Evolutionary conservation across 2,888 invertebrate species (phyloP).

Genomic region (Ditula angustiorana): DNA sequence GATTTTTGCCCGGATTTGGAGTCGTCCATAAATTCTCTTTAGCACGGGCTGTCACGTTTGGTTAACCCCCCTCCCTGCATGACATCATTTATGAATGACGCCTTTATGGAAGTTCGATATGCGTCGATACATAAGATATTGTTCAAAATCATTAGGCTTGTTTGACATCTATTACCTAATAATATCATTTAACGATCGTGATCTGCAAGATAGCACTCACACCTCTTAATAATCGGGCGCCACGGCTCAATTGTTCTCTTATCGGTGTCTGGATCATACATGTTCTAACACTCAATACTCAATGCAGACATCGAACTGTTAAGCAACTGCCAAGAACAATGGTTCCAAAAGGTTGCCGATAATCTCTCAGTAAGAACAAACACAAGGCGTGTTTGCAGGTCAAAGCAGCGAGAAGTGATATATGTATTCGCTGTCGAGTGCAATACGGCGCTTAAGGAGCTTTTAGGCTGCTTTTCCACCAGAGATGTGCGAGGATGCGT

Average conservation of each 20-base stretch:
- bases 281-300: conserved; percentile 51
- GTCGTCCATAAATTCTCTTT: no score
- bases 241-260: conserved; percentile 51
- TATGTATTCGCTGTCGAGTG: background rate
- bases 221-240: conserved; percentile 17
- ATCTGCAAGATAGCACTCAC: background rate
- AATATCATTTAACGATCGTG: conserved; percentile 4
- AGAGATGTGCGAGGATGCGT: no score
- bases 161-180: background rate
- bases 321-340: conserved; percentile 44
- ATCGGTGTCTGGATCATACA: conserved; percentile 55
- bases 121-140: background rate
- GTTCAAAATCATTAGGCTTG: background rate
- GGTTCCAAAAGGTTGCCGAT: conserved; percentile 22
- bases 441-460: background rate
- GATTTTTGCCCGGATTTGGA: no score
- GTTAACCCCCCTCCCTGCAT: no score
- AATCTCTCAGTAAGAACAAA: conserved; percentile 17
- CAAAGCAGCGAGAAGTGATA: no score
- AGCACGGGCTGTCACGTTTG: no score
- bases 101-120: no score
- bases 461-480: no score
- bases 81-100: no score
- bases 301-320: conserved; percentile 47
- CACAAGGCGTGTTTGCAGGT: conserved; percentile 1